These are phyloP conservation scores for Oncorhynchus gorbuscha DNA, from an alignment of 2,113 vertebrate genomes.

Conservation along the genomic window DNA sequence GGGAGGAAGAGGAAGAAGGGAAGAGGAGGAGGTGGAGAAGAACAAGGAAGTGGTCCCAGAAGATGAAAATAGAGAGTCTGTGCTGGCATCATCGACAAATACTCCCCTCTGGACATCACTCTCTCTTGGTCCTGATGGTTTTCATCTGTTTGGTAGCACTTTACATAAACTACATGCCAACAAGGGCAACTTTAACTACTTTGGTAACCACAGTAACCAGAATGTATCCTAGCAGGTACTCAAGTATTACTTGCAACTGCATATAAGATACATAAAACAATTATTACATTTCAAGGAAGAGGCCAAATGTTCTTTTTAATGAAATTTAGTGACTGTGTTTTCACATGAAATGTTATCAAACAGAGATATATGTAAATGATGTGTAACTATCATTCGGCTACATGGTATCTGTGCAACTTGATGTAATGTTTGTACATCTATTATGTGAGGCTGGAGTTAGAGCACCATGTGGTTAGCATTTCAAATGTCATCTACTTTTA, in stretches of 20 bases:
- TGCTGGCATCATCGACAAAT: slow-evolving; percentile 27
- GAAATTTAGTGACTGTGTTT: too few relatives aligned
- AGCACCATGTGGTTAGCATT: background rate
- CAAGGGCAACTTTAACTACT: too few relatives aligned
- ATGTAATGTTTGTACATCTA: background rate
- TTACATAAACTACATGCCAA: background rate
- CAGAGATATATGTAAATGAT: too few relatives aligned
- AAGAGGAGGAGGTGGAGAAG: slow-evolving; percentile 30
- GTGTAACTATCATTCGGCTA: too few relatives aligned
- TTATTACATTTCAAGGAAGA: too few relatives aligned
- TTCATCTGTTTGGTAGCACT: slow-evolving; percentile 28
- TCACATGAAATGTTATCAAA: too few relatives aligned
- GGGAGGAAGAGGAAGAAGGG: slow-evolving; percentile 47
- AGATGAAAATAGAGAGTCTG: slow-evolving; percentile 21
- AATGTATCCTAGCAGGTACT: too few relatives aligned
- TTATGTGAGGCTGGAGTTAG: background rate
- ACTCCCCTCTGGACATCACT: slow-evolving; percentile 7
- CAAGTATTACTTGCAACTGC: too few relatives aligned
- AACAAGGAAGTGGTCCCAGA: slow-evolving; percentile 45
- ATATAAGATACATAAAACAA: too few relatives aligned
- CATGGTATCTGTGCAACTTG: too few relatives aligned
- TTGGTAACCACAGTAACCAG: too few relatives aligned
- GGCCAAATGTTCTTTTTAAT: too few relatives aligned
- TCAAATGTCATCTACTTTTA: background rate
- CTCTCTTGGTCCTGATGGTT: slow-evolving; percentile 25